Evolutionary conservation across 1,140 invertebrate species (phyloP), one percentile per base, ranked within the genome.

Genomic region (Nymphalis io): DNA sequence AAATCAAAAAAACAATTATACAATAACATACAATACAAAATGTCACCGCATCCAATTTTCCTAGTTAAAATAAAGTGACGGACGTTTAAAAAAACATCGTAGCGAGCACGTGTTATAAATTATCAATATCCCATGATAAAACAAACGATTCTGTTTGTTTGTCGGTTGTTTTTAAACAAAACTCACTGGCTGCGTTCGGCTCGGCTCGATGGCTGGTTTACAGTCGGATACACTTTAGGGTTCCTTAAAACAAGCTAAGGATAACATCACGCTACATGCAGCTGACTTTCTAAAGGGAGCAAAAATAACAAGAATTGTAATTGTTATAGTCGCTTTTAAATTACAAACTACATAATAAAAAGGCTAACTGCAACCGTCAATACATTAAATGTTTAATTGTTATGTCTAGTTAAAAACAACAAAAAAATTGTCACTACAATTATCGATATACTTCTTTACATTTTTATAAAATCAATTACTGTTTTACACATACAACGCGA

Each of bases 41-140:
- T n/a, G n/a, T n/a, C 51, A 27, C 23, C 18, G n/a, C 10, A 51
- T 51, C n/a, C 16, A 51, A 48, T 51, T 60, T 71, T 68, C 65
- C 68, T 67, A 72, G 72, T 76, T 74, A 78, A 76, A 83, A 75
- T 70, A 74, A 76, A 73, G 65, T 21, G 27, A 46, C 39, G 60
- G 61, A 74, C 63, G 68, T 70, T 70, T 70, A 69, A 66, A 70
- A 74, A 70, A 74, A 74, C 20, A 59, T 53, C 53, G 51, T 46
- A 42, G 46, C 64, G 53, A 57, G 60, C 86, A 87, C 85, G 85
- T 89, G 88, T 72, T 75, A 58, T 72, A 84, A 84, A 89, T 90
- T 86, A 89, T 86, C 88, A 90, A 83, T 85, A 88, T 90, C 88
- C 88, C 88, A 85, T 88, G 88, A 88, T 89, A 89, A 84, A 89